Percentiles rank a stretch among this genome's conserved stretches.
Evolutionary conservation across 2,113 vertebrate genomes (phyloP).

Genomic region (Rhynchopsitta pachyrhyncha): DNA sequence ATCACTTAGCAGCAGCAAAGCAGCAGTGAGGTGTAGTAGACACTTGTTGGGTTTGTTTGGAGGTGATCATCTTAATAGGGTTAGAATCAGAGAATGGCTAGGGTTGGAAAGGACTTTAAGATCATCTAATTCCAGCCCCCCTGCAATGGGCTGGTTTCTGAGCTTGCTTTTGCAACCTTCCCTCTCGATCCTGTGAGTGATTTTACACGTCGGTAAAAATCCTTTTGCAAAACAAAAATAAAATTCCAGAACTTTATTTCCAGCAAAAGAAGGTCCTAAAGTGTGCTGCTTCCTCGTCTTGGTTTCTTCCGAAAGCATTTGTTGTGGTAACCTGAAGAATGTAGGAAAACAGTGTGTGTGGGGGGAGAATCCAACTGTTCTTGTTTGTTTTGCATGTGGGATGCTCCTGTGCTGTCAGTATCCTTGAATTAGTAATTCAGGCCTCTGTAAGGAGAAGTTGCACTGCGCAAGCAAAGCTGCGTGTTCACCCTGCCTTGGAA

Average conservation of each 20-base stretch:
- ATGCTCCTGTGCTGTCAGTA: not conserved
- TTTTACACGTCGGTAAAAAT: not conserved
- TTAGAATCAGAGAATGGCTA: not conserved
- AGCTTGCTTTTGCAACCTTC: not conserved
- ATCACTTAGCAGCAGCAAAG: not conserved
- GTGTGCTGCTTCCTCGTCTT: not conserved
- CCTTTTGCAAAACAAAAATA: not conserved
- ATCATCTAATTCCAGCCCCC: not conserved
- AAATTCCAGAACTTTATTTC: not conserved
- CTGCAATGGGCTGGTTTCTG: not conserved
- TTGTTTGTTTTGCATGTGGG: not conserved
- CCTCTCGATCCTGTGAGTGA: not conserved
- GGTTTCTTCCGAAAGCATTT: not conserved
- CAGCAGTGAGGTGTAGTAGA: not conserved
- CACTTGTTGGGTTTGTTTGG: conserved; percentile 60
- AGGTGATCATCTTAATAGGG: not conserved
- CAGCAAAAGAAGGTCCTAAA: not conserved
- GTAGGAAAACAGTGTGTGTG: not conserved
- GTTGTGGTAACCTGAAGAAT: not conserved
- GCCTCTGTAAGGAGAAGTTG: conserved; percentile 16
- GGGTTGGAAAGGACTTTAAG: not conserved
- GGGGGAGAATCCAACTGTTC: not conserved
- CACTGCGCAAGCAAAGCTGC: not conserved
- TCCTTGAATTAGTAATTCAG: not conserved
- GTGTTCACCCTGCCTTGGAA: not conserved